A percentile compares a stretch with the other conserved stretches of the same genome.
phyloP scores from a whole-genome alignment of 2,888 invertebrate genomes.

The Rhodophaea formosa region DNA sequence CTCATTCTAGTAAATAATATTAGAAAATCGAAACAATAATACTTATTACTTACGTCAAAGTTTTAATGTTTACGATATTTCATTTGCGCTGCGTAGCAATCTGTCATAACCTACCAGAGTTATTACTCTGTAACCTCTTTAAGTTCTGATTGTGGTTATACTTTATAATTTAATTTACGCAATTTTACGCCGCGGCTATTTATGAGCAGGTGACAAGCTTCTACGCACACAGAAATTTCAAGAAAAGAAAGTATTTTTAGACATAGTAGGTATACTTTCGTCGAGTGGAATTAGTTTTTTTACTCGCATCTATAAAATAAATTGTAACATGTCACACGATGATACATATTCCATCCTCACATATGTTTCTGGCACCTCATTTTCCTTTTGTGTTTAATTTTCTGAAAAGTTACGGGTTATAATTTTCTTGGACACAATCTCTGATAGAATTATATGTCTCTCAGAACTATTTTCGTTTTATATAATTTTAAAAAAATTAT shows the following conservation, averaged over 20 bases:
- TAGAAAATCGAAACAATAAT: no score
- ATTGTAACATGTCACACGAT: neutral
- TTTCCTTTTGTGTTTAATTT: neutral
- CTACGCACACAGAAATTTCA: neutral
- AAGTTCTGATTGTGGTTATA: constrained; percentile 1
- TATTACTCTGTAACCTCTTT: constrained; percentile 3
- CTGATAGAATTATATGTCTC: neutral
- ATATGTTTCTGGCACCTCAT: neutral
- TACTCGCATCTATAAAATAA: neutral
- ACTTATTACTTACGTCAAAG: no score
- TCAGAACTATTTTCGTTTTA: neutral
- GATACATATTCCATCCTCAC: neutral
- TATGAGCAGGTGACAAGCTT: neutral
- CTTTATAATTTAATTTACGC: constrained; percentile 29
- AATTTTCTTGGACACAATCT: neutral
- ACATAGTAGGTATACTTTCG: neutral
- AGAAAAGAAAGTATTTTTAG: neutral
- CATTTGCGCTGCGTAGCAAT: neutral
- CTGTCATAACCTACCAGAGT: neutral
- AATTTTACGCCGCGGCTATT: neutral
- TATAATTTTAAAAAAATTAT: neutral
- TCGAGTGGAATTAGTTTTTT: neutral
- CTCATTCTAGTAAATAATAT: no score
- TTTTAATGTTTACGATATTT: no score
- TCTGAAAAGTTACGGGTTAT: neutral